A percentile compares a stretch with the other conserved stretches of the same genome.
These are phyloP conservation scores for Thalassophryne amazonica DNA, from an alignment of 2,797 vertebrate species.

Conservation along the genomic window DNA sequence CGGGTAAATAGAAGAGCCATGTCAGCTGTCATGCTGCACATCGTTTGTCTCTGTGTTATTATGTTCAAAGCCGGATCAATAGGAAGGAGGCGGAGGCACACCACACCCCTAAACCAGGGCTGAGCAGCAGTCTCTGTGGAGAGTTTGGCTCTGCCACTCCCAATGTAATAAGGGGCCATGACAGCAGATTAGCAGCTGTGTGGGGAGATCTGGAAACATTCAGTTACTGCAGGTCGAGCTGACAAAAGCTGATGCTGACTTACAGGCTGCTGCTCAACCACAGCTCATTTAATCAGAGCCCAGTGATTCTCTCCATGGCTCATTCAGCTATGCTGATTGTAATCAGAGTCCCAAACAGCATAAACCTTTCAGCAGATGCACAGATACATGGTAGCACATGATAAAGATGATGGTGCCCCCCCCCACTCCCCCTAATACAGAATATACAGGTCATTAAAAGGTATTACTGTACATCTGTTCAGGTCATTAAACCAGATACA, in stretches of 20 bases:
- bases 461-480: too few relatives aligned
- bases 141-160: constrained; percentile 68
- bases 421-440: too few relatives aligned
- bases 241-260: constrained; percentile 64
- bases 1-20: constrained; percentile 48
- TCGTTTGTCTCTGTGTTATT: constrained; percentile 71
- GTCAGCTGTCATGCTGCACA: constrained; percentile 58
- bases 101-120: constrained; percentile 56
- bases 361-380: constrained; percentile 36
- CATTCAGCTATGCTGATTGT: constrained; percentile 44
- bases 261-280: constrained; percentile 33
- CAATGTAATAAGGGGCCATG: constrained; percentile 65
- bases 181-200: constrained; percentile 64
- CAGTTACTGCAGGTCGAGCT: constrained; percentile 51
- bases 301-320: constrained; percentile 23
- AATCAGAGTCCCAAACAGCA: constrained; percentile 23
- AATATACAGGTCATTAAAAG: too few relatives aligned
- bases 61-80: constrained; percentile 64
- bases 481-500: too few relatives aligned
- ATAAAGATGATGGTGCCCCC: too few relatives aligned
- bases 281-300: constrained; percentile 61
- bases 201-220: constrained; percentile 64
- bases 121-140: constrained; percentile 63
- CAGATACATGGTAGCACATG: neutral
- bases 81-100: constrained; percentile 43